Conservation (phyloP, 1,140 invertebrate species). For the Pachyrhynchus sulphureomaculatus region DNA sequence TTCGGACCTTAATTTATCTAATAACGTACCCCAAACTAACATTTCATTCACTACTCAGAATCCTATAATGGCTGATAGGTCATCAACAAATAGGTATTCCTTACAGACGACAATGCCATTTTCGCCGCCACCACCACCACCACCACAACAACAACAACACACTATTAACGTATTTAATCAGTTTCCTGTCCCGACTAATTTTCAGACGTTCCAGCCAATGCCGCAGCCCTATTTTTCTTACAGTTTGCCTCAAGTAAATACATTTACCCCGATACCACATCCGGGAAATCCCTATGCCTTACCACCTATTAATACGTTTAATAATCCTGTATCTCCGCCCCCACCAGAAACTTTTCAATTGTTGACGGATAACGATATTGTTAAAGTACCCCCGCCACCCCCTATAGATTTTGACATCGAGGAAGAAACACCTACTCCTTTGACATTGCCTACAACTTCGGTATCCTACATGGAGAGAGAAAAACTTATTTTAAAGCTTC, state of each 20-base stretch:
- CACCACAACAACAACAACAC: background rate
- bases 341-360: conserved; percentile 14
- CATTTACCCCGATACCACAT: background rate
- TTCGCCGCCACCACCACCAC: too few species aligned
- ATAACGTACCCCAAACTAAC: background rate
- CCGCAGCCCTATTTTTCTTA: background rate
- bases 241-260: background rate
- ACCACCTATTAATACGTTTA: background rate
- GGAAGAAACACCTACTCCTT: too few species aligned
- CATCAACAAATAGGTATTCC: background rate
- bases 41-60: background rate
- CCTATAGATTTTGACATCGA: conserved; percentile 23
- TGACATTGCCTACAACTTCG: too few species aligned
- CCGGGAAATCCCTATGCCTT: background rate
- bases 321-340: conserved; percentile 18
- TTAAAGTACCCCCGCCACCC: conserved; percentile 32
- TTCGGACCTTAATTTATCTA: background rate
- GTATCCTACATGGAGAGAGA: too few species aligned
- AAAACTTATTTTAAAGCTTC: too few species aligned
- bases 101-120: too few species aligned
- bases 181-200: conserved; percentile 8
- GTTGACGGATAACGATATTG: conserved; percentile 28
- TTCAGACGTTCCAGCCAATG: background rate
- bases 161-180: conserved; percentile 24
- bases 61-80: background rate